phyloP scores from a whole-genome alignment of 2,797 vertebrate genomes.

The Psittacula echo region DNA sequence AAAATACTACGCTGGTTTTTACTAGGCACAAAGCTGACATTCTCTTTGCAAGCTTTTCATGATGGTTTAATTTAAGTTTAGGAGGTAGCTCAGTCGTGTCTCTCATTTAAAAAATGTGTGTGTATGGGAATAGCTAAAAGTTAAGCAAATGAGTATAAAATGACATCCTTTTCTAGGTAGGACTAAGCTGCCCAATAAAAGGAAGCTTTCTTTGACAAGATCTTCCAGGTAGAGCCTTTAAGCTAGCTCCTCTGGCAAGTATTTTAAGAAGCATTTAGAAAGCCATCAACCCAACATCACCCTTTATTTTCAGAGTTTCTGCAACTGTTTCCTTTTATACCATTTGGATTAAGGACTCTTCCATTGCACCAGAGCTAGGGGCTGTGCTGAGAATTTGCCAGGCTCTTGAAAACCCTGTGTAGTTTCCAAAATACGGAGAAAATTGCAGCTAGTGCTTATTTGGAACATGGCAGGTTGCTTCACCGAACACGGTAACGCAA shows the following conservation, averaged over 20 bases:
- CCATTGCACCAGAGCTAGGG: background rate
- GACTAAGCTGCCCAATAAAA: background rate
- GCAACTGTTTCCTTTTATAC: constrained; percentile 28
- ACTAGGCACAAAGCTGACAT: constrained; percentile 27
- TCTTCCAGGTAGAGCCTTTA: constrained; percentile 6
- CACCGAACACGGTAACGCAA: background rate
- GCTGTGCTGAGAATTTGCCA: constrained; percentile 30
- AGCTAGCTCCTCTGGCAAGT: background rate
- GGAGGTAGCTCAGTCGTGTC: background rate
- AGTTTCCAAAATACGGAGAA: constrained; percentile 29
- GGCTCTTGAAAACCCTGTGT: background rate
- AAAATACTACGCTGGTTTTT: constrained; percentile 51
- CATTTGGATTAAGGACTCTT: constrained; percentile 13
- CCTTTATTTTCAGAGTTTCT: constrained; percentile 35
- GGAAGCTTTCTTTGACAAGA: background rate
- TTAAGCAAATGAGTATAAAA: constrained; percentile 28
- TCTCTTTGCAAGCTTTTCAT: constrained; percentile 42
- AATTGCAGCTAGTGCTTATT: constrained; percentile 38
- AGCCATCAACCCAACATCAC: background rate
- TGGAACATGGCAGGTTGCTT: constrained; percentile 4
- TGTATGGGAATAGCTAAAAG: constrained; percentile 33
- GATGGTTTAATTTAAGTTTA: constrained; percentile 41
- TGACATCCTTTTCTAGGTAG: background rate
- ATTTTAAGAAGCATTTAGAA: constrained; percentile 9
- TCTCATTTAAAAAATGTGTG: background rate